phyloP scores from a whole-genome alignment of 2,113 vertebrate genomes.

The Nibea albiflora region DNA sequence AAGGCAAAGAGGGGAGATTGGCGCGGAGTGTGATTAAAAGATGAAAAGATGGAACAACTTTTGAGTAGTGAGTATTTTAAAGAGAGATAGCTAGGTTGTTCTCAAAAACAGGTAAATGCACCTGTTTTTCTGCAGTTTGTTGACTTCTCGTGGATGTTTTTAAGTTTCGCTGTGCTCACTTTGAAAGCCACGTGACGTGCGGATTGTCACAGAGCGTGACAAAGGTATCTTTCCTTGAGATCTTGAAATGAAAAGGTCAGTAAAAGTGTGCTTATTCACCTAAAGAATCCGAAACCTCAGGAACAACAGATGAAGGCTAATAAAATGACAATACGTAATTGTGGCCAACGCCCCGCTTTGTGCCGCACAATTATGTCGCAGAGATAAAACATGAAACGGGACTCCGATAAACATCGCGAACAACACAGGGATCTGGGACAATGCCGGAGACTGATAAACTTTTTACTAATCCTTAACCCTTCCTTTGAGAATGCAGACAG shows the following conservation, averaged over 20 bases:
- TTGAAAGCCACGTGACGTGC: not conserved
- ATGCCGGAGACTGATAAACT: not conserved
- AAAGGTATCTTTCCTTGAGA: not conserved
- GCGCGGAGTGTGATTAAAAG: not conserved
- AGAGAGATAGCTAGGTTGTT: not conserved
- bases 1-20: not conserved
- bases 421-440: not conserved
- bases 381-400: conserved; percentile 40
- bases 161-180: not conserved
- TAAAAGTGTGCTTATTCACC: conserved; percentile 32
- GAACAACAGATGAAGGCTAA: conserved; percentile 37
- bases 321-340: conserved; percentile 35
- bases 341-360: conserved; percentile 49
- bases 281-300: conserved; percentile 49
- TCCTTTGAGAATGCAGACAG: not conserved
- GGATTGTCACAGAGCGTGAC: not conserved
- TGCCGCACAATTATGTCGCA: conserved; percentile 34
- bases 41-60: not conserved
- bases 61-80: not conserved
- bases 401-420: conserved; percentile 12
- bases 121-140: not conserved
- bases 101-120: too few species aligned
- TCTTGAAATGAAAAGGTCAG: conserved; percentile 37
- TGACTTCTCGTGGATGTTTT: not conserved
- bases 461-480: not conserved